Evolutionary conservation across 2,113 vertebrate species (phyloP), one percentile per base, ranked within the genome.

Genomic region (Picathartes gymnocephalus): DNA sequence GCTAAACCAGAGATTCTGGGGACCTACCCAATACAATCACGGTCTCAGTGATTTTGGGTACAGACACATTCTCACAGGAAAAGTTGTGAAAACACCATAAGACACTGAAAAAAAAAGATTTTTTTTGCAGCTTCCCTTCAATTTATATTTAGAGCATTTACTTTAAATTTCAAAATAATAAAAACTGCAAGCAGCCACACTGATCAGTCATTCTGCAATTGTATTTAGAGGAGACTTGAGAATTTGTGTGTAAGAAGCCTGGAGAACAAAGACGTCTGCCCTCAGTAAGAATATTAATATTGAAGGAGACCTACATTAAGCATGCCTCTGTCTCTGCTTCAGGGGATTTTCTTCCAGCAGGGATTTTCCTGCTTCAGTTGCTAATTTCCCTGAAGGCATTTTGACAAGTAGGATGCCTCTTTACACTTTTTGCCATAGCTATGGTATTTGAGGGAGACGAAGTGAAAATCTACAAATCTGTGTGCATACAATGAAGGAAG

Each of bases 351-450:
- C 79, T 85, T 95, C 70, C 94, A 96, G 78, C 0, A 1, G 81
- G 84, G 91, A 90, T 96, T 96, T 95, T 95, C 94, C 90, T 58
- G 62, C 78, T 91, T 88, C 58, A 77, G 72, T 91, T 92, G 30
- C 74, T 90, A 45, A 66, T 69, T 90, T 92, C 31, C 70, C 89
- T 82, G 62, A 64, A 66, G 86, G 84, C 50, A 54, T 87, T 93
- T 72, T 90, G 66, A 85, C 73, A 61, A 73, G 64, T 25, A 7
- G 3, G 39, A 78, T 88, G 82, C 56, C 76, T 85, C 66, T 86
- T 92, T 35, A 72, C 50, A 51, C 47, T 80, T 92, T 85, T 80
- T 91, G 53, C 56, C 81, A 73, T 69, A 91, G 50, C 73, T 85
- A 20, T 61, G 81, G 81, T 66, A 95, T 94, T 95, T 69, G 70